Evolutionary conservation across 2,888 invertebrate genomes (phyloP).

Genomic region (Cenopis cana): DNA sequence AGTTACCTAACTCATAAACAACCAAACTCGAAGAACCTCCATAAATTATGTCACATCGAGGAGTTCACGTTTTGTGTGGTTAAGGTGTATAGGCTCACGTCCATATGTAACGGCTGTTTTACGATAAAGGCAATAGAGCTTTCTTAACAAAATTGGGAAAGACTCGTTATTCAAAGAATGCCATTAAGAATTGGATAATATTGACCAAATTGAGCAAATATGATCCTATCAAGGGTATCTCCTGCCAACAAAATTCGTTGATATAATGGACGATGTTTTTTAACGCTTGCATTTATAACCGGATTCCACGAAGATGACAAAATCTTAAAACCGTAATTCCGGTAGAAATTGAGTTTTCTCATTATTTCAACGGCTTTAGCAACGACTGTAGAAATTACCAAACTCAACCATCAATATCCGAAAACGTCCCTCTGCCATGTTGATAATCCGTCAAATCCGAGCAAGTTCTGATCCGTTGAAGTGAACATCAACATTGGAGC

Average conservation of each 20-base stretch:
- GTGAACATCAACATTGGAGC: slow-evolving; percentile 6
- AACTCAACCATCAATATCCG: background rate
- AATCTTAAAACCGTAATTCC: too few relatives aligned
- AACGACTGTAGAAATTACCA: background rate
- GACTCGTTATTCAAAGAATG: background rate
- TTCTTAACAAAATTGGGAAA: background rate
- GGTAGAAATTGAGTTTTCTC: too few relatives aligned
- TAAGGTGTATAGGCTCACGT: slow-evolving; percentile 2
- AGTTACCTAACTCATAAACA: background rate
- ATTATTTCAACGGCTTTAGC: too few relatives aligned
- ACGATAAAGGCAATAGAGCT: too few relatives aligned
- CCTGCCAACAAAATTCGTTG: too few relatives aligned
- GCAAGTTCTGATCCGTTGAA: slow-evolving; percentile 6
- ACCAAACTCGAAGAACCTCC: background rate
- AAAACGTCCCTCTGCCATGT: background rate
- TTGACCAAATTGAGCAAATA: background rate
- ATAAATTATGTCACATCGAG: slow-evolving; percentile 1
- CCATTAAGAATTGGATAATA: background rate
- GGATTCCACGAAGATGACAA: too few relatives aligned
- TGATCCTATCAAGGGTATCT: background rate
- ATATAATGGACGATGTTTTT: too few relatives aligned
- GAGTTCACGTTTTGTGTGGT: slow-evolving; percentile 2
- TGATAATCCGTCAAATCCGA: slow-evolving; percentile 14
- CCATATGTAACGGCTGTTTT: background rate
- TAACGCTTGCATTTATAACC: too few relatives aligned